phyloP scores from a whole-genome alignment of 2,113 vertebrate species.

The Passer domesticus region DNA sequence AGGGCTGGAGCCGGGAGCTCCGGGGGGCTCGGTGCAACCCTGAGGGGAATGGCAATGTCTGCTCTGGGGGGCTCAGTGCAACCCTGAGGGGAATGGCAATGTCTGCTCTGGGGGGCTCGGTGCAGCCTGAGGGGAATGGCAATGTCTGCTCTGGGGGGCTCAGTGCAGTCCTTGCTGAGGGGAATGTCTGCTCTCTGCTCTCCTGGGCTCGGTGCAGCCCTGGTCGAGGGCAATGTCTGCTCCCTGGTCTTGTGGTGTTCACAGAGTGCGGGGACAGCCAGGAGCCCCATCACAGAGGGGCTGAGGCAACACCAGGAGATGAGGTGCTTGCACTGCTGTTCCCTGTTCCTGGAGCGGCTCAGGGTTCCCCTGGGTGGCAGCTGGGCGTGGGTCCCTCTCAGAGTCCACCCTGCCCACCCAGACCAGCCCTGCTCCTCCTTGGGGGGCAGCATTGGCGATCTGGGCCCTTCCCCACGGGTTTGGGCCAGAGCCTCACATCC shows the following conservation, averaged over 20 bases:
- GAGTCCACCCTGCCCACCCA: too few species aligned
- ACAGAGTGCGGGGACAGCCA: background rate
- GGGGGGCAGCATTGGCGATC: fast-evolving
- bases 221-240: background rate
- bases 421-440: too few species aligned
- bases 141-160: background rate
- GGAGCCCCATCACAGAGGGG: background rate
- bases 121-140: background rate
- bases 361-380: background rate
- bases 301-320: background rate
- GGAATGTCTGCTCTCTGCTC: too few species aligned
- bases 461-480: background rate
- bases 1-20: background rate
- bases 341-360: background rate
- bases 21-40: background rate
- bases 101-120: background rate
- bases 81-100: background rate
- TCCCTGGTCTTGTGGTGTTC: background rate
- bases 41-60: background rate
- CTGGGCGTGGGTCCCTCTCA: background rate
- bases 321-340: too few species aligned
- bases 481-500: background rate
- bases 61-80: background rate
- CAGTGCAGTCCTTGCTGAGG: background rate
- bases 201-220: background rate